Base-by-base conservation (phyloP, 2,888 invertebrate species). In the Aplocera efformata region DNA sequence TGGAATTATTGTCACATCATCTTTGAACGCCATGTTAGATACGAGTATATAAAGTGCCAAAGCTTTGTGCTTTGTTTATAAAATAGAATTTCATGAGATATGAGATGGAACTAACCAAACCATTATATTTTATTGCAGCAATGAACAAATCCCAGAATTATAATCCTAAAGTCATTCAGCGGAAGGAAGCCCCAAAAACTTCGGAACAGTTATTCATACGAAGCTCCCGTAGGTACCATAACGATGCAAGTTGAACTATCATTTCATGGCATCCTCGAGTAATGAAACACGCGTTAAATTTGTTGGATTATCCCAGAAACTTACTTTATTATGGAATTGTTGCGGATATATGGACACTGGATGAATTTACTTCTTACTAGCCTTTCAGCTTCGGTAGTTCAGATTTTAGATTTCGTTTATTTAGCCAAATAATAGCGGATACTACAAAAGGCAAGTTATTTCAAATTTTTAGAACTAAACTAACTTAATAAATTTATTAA, bases 201-300 rank as follows among this genome's bases (percentile, higher is more conserved):
- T 39, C 32, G 5, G 21, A 33, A 22, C 17, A 31, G 41, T 48
- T 43, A 40, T 48, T 48, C 48, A 48, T 48, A 50, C 42, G 41
- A 38, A 46, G 43, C 30, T 50, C 48, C 41, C 48, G 20, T 11
- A 28, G 45, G 52, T 46, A 40, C 44, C 39, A 36, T 40, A 55
- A 52, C 39, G 50, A 46, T 46, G 46, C 46, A 62, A 64, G 53
- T 63, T 61, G 42, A 59, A 62, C 60, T 58, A 62, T 63, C 53
- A 53, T 60, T 53, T 52, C 36, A 30, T 45, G 48, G 48, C 40
- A 51, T 56, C 47, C 42, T 36, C 37, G 46, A 57, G 76, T 75
- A 73, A 78, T 80, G 78, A 77, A 74, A 75, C 63, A 60, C 67
- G 66, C 71, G 67, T 81, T 74, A 80, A 79, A 79, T 79, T 78